A percentile compares a stretch with the other conserved stretches of the same genome.
These are phyloP conservation scores for Anoplophora glabripennis DNA, from an alignment of 1,140 invertebrate genomes.

Conservation along the genomic window DNA sequence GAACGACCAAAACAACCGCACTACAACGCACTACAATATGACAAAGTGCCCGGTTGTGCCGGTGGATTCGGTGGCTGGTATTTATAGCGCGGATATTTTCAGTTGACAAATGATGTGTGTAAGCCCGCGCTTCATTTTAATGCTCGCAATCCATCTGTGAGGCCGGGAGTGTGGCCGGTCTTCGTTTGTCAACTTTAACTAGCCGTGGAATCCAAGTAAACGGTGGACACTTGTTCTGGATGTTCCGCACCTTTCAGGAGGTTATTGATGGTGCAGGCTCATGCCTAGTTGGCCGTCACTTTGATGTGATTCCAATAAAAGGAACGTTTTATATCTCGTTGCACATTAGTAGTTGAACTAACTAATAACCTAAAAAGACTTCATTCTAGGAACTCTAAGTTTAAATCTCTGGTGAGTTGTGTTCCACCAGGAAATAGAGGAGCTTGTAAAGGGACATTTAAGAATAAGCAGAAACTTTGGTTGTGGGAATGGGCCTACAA, in stretches of 20 bases:
- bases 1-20: conserved; percentile 30
- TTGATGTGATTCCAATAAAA: no score
- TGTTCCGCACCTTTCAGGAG: neutral
- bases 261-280: no score
- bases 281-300: no score
- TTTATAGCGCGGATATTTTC: conserved; percentile 28
- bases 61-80: conserved; percentile 12
- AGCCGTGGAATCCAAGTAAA: conserved; percentile 12
- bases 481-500: no score
- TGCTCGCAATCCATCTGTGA: conserved; percentile 32
- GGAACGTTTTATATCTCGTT: no score
- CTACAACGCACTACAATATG: conserved; percentile 24
- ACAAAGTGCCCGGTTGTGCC: conserved; percentile 29
- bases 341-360: no score
- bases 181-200: conserved; percentile 23
- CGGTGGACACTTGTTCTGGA: conserved; percentile 12
- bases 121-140: conserved; percentile 21
- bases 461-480: no score
- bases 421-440: no score
- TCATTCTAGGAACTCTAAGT: no score
- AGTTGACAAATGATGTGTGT: conserved; percentile 35
- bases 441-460: no score
- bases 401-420: no score
- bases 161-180: conserved; percentile 17
- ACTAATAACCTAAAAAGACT: no score